Evolutionary conservation across 2,797 vertebrate species (phyloP), one percentile per base, ranked within the genome.

Genomic region (Tangara arthus): DNA sequence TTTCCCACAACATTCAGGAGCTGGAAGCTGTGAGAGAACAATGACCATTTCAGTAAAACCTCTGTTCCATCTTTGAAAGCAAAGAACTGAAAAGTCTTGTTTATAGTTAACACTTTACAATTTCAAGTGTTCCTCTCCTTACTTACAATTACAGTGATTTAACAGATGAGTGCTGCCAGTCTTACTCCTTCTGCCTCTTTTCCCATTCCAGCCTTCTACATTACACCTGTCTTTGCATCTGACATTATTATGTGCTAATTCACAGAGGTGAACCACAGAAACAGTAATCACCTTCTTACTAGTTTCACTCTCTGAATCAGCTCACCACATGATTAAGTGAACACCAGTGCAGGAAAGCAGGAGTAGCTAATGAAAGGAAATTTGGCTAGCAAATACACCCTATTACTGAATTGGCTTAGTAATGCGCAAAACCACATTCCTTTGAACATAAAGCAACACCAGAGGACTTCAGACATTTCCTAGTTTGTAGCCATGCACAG

Each of bases 21-120:
- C 18, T 66, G 32, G 35, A 95, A 93, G 41, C 32, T 85, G n/a
- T 23, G 8, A 92, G 24, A 86, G 47, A 92, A 82, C 30, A 82
- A 70, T 12, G 21, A 73, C 5, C 3, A 28, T 12, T 77, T 80
- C 49, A 73, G 16, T 82, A 87, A 77, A 56, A 70, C 46, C 1
- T 53, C 7, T 34, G 7, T 52, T 73, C 28, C 14, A 50, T 44
- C 46, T 80, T 8, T 42, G 42, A 89, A 82, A 77, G 26, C n/a
- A 82, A 87, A 77, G 22, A 89, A 73, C 32, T 60, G 32, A 81
- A 91, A 81, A 92, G 1, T 37, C 11, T 35, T 70, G 28, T 37
- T 76, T 73, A 60, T 2, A 77, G 21, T 69, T 87, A 63, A 47
- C 6, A n/a, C 14, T 83, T 72, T 6, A 63, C 9, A 59, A 80